Conservation (phyloP, 1,140 invertebrate genomes). For the Myzus persicae region DNA sequence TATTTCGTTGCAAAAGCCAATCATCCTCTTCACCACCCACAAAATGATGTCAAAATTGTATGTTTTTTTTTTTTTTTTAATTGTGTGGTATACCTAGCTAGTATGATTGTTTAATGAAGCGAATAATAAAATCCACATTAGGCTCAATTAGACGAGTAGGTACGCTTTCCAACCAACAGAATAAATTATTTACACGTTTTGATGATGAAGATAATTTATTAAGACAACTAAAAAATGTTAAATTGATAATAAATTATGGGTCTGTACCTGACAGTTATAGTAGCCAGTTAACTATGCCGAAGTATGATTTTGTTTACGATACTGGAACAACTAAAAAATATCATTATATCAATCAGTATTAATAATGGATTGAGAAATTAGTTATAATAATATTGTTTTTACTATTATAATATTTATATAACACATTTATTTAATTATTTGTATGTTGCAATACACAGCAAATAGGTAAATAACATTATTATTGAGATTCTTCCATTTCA, state of each 20-base stretch:
- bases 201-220: background rate
- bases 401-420: background rate
- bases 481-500: background rate
- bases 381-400: background rate
- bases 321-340: background rate
- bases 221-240: background rate
- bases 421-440: background rate
- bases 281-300: too few species aligned
- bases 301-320: background rate
- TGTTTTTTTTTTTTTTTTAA: too few species aligned
- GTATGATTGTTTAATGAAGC: background rate
- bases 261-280: background rate
- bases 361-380: background rate
- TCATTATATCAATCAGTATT: background rate
- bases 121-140: background rate
- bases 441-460: background rate
- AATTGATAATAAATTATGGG: background rate
- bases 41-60: too few species aligned
- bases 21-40: too few species aligned
- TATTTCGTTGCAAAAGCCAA: background rate
- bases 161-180: too few species aligned
- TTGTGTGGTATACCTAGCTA: background rate
- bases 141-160: too few species aligned
- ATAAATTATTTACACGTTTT: background rate
- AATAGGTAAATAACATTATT: background rate